Base-by-base conservation (phyloP, 2,113 vertebrate species). In the Lathamus discolor region DNA sequence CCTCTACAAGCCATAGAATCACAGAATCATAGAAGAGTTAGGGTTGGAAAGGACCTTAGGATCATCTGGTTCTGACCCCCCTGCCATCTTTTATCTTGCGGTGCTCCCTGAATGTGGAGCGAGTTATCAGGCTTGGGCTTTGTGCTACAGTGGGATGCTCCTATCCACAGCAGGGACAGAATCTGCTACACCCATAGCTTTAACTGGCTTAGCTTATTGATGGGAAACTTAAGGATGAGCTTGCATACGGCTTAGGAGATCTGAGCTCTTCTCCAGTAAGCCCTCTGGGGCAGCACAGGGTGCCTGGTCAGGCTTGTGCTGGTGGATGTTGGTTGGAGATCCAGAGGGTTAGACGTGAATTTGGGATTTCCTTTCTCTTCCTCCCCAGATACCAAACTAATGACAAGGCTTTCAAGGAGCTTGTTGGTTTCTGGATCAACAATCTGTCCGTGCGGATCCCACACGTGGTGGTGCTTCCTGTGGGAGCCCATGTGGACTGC, bases 361-460 rank as follows among this genome's bases (percentile, higher is more conserved):
- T 51, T 70, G 41, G 24, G 18, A 39, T 77, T 88, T 82, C 81
- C 46, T 67, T 75, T 81, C 41, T 92, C 79, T 90, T 17, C 13
- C 18, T 86, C 15, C 37, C 11, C 86, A 98, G 98, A 88, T 98
- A 98, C 86, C 88, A 96, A 88, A 66, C 64, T n/a, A 87, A 91
- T 0, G 25, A 97, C 14, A 27, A 96, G 39, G 90, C 77, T 79
- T 98, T 98, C 83, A 95, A 94, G 66, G 95, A 98, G 6, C 94
- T 97, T 0, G 86, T 98, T 4, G 96, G 97, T 44, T 98, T 98
- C 91, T 98, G 98, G 98, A 97, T 98, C 78, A 98, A 93, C 54
- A 98, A 98, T 48, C 83, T 98, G 51, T 97, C 73, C 66, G 97
- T 98, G 95, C 46, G 94, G 62, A 97, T 98, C 29, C 98, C 98